Evolutionary conservation across 2,113 vertebrate genomes (phyloP).

Genomic region (Anarhynchus alexandrinus): DNA sequence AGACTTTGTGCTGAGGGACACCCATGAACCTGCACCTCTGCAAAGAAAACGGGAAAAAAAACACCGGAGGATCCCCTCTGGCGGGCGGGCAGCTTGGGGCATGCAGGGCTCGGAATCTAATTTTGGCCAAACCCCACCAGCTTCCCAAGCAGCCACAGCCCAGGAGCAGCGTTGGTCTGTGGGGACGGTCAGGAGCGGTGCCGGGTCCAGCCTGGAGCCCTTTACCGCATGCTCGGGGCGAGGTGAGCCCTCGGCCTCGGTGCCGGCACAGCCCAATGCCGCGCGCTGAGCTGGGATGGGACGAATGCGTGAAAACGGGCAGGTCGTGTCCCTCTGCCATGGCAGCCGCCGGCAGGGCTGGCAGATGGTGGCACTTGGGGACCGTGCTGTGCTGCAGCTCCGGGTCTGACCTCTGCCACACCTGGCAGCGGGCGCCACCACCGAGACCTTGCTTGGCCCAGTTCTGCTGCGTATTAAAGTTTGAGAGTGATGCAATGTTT

Average conservation of each 20-base stretch:
- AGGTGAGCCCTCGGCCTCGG: neutral
- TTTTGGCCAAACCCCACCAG: neutral
- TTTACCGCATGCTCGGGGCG: accelerated
- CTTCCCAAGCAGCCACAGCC: neutral
- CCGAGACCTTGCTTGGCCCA: neutral
- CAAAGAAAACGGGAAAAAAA: neutral
- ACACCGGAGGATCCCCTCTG: accelerated
- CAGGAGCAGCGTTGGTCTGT: accelerated
- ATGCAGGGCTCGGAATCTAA: neutral
- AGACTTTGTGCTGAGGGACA: neutral
- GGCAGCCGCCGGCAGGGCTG: neutral
- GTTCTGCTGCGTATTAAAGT: neutral
- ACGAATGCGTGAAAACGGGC: neutral
- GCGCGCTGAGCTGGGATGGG: neutral
- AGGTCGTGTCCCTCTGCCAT: accelerated
- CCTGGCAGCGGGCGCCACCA: neutral
- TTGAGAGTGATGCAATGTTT: neutral
- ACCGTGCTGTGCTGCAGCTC: accelerated
- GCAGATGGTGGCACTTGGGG: neutral
- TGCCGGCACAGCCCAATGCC: neutral
- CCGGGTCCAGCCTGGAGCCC: accelerated
- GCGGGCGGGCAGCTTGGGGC: accelerated
- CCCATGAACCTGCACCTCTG: accelerated
- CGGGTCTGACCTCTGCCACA: neutral
- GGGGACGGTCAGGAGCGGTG: neutral